Evolutionary conservation across 2,797 vertebrate genomes (phyloP).

Genomic region (Brachymystax lenok): DNA sequence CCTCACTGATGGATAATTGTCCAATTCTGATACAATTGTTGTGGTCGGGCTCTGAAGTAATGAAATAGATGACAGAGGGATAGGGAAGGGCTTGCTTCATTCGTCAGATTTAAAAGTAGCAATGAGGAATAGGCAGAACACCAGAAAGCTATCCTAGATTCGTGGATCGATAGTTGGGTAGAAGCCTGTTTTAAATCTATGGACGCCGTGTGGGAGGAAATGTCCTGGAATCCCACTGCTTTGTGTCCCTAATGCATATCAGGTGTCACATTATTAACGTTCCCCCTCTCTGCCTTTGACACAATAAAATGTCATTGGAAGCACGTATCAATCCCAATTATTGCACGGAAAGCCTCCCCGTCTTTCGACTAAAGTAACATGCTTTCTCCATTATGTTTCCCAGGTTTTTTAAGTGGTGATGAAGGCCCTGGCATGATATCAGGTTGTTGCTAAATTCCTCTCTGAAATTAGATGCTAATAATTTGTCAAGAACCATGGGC

Average conservation of each 20-base stretch:
- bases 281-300: constrained; percentile 7
- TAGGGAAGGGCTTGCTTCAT: background rate
- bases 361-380: constrained; percentile 5
- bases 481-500: constrained; percentile 21
- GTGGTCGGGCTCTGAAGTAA: constrained; percentile 31
- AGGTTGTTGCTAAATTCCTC: background rate
- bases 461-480: constrained; percentile 16
- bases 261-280: constrained; percentile 41
- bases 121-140: constrained; percentile 31
- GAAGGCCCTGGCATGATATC: background rate
- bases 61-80: constrained; percentile 22
- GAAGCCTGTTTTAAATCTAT: background rate
- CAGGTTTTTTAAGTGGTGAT: constrained; percentile 21
- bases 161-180: constrained; percentile 15
- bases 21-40: constrained; percentile 24
- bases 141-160: constrained; percentile 49
- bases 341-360: constrained; percentile 10
- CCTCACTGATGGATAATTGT: constrained; percentile 10
- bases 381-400: constrained; percentile 2
- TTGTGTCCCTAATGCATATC: constrained; percentile 30
- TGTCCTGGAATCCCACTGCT: constrained; percentile 9
- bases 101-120: constrained; percentile 35
- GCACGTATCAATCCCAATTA: constrained; percentile 25
- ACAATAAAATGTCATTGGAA: constrained; percentile 18
- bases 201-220: background rate